A percentile compares a stretch with the other conserved stretches of the same genome.
Conservation (phyloP, 2,113 vertebrate genomes). For the Xiphorhynchus elegans region DNA sequence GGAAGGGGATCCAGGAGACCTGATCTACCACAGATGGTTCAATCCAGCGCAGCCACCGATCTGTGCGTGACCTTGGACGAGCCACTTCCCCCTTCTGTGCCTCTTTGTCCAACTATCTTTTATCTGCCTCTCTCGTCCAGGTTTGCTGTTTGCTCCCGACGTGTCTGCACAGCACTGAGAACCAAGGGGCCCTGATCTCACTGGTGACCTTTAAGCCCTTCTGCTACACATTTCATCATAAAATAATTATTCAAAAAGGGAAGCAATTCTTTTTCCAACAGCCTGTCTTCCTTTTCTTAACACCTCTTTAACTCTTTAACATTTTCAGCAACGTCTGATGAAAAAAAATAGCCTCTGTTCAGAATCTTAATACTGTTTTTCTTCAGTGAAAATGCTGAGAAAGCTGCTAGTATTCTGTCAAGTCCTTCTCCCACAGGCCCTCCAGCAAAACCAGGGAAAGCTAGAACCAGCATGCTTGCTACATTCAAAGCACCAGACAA, state of each 20-base stretch:
- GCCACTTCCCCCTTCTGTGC: constrained; percentile 26
- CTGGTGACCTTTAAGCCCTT: constrained; percentile 25
- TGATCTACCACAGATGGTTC: background rate
- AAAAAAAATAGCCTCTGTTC: background rate
- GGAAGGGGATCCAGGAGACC: background rate
- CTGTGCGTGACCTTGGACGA: background rate
- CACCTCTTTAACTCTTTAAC: background rate
- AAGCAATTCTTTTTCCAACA: background rate
- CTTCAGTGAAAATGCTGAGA: background rate
- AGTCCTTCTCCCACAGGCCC: constrained; percentile 9
- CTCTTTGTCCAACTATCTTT: constrained; percentile 42
- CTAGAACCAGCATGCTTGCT: background rate
- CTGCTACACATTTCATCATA: background rate
- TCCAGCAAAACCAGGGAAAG: constrained; percentile 33
- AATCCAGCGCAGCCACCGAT: background rate
- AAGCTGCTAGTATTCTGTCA: background rate
- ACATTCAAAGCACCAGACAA: constrained; percentile 16
- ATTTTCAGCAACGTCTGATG: background rate
- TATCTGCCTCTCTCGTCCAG: constrained; percentile 35
- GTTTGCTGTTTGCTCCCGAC: constrained; percentile 38
- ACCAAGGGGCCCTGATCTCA: constrained; percentile 1
- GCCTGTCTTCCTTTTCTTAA: constrained; percentile 37
- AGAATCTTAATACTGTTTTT: background rate
- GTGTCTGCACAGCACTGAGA: background rate
- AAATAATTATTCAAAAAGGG: constrained; percentile 42